Evolutionary conservation across 2,888 invertebrate genomes (phyloP).

Genomic region (Melanotus villosus): DNA sequence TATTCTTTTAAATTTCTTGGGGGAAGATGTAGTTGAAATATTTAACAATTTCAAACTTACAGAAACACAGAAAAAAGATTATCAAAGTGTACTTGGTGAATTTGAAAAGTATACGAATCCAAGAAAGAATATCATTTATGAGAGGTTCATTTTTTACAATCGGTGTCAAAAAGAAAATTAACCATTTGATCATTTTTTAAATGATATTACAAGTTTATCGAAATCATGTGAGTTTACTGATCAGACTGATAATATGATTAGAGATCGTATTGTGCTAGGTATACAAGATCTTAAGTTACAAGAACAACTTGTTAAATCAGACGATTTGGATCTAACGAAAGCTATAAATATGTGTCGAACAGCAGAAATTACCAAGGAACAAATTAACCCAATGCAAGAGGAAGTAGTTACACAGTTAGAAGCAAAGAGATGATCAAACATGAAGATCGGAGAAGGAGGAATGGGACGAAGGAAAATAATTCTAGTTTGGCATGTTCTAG

Average conservation of each 20-base stretch:
- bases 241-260: neutral
- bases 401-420: no score
- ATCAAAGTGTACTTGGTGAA: neutral
- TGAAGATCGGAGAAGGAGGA: no score
- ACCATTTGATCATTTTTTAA: neutral
- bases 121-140: neutral
- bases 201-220: neutral
- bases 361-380: no score
- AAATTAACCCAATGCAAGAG: no score
- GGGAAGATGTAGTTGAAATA: neutral
- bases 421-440: no score
- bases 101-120: neutral
- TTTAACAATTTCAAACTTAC: neutral
- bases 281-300: neutral
- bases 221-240: neutral
- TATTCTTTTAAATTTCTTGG: neutral
- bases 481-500: no score
- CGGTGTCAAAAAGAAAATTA: neutral
- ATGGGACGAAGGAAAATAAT: no score
- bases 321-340: neutral
- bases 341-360: neutral
- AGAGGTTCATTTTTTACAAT: neutral
- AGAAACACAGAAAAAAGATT: neutral
- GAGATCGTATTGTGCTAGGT: neutral
- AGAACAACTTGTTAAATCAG: neutral